A percentile compares a stretch with the other conserved stretches of the same genome.
These are phyloP conservation scores for Agelaius phoeniceus DNA, from an alignment of 2,113 vertebrate species.

Conservation along the genomic window DNA sequence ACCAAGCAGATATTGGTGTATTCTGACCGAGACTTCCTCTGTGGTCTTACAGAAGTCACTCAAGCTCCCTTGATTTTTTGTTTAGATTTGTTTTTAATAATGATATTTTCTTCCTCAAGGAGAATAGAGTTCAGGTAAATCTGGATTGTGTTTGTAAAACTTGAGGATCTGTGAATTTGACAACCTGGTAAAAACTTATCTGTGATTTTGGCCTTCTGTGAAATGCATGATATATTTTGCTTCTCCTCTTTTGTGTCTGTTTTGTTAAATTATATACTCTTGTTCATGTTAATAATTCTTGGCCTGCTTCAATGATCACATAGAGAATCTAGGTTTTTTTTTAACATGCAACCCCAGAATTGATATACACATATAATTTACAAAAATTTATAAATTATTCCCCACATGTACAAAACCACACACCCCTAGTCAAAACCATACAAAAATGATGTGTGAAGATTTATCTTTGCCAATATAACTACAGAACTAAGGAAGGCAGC, in stretches of 20 bases:
- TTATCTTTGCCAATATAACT: background rate
- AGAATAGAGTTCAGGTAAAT: background rate
- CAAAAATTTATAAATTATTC: background rate
- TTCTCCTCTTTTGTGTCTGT: background rate
- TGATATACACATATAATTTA: background rate
- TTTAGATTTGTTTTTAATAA: background rate
- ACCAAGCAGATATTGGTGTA: background rate
- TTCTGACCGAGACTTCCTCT: background rate
- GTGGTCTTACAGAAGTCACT: background rate
- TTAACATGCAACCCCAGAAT: background rate
- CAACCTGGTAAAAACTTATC: background rate
- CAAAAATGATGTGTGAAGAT: background rate
- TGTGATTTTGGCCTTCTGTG: background rate
- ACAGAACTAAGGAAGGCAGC: background rate
- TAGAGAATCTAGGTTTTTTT: background rate
- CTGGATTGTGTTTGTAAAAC: background rate
- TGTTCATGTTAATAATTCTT: background rate
- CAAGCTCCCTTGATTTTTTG: background rate
- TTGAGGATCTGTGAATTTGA: background rate
- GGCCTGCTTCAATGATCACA: background rate
- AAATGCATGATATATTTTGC: background rate
- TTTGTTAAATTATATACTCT: background rate
- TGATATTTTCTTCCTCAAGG: background rate
- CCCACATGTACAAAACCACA: background rate
- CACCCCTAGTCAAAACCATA: background rate